phyloP scores from a whole-genome alignment of 2,888 invertebrate species.

The Lycia hirtaria region DNA sequence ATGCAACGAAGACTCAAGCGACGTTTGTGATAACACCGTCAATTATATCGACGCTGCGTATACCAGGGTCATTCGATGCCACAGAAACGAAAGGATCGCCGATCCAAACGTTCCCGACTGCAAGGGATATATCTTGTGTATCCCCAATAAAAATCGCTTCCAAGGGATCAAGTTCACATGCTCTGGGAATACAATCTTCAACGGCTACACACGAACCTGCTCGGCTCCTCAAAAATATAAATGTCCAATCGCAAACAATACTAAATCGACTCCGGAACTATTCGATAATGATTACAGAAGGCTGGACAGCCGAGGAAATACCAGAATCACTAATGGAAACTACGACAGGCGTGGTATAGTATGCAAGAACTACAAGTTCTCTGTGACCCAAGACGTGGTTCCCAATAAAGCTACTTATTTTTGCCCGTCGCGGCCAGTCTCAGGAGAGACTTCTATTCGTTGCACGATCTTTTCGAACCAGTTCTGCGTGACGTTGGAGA shows the following conservation, averaged over 20 bases:
- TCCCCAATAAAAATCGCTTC: conserved; percentile 73
- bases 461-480: conserved; percentile 79
- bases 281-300: conserved; percentile 55
- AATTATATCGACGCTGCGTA: conserved; percentile 70
- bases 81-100: conserved; percentile 72
- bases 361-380: conserved; percentile 77
- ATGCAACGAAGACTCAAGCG: conserved; percentile 75
- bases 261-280: conserved; percentile 51
- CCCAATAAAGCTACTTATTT: conserved; percentile 70
- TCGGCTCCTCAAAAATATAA: conserved; percentile 71
- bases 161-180: conserved; percentile 80
- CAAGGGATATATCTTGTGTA: conserved; percentile 79
- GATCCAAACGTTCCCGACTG: conserved; percentile 74
- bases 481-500: conserved; percentile 73
- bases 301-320: conserved; percentile 45
- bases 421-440: conserved; percentile 68
- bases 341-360: conserved; percentile 54
- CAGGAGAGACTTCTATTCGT: conserved; percentile 59
- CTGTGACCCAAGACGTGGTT: conserved; percentile 65
- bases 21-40: conserved; percentile 70
- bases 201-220: conserved; percentile 71
- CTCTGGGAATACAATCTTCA: conserved; percentile 74
- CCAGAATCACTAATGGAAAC: conserved; percentile 19
- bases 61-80: conserved; percentile 63
- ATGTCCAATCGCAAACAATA: conserved; percentile 63